phyloP scores from a whole-genome alignment of 2,113 vertebrate species.

The Saccopteryx leptura region DNA sequence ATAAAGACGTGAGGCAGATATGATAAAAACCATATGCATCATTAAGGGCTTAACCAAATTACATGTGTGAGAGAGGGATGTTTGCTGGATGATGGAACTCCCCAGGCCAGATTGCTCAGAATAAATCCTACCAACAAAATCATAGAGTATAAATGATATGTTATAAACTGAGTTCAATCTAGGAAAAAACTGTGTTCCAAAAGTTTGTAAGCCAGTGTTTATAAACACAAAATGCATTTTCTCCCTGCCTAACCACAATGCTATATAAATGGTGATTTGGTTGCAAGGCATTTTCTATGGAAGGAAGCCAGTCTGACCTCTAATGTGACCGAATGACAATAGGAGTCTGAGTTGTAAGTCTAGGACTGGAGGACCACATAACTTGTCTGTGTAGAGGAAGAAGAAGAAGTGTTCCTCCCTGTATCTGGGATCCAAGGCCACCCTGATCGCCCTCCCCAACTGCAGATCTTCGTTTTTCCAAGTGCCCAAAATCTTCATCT shows the following conservation, averaged over 20 bases:
- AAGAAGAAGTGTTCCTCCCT: not conserved
- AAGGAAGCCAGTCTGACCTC: not conserved
- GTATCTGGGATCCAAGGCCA: not conserved
- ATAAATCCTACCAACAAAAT: conserved; percentile 52
- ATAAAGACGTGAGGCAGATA: conserved; percentile 62
- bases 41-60: conserved; percentile 67
- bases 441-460: not conserved
- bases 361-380: not conserved
- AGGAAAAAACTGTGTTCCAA: not conserved
- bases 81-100: conserved; percentile 26
- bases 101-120: not conserved
- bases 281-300: not conserved
- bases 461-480: not conserved
- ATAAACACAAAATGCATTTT: not conserved
- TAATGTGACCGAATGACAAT: not conserved
- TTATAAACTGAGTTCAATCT: not conserved
- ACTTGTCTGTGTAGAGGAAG: not conserved
- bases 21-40: conserved; percentile 28
- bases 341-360: not conserved
- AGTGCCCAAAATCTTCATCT: not conserved
- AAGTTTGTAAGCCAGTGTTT: not conserved
- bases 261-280: not conserved
- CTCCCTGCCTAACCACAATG: not conserved
- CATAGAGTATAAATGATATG: not conserved
- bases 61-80: not conserved